Base-by-base conservation (phyloP, 1,140 invertebrate species). In the Habropoda laboriosa region DNA sequence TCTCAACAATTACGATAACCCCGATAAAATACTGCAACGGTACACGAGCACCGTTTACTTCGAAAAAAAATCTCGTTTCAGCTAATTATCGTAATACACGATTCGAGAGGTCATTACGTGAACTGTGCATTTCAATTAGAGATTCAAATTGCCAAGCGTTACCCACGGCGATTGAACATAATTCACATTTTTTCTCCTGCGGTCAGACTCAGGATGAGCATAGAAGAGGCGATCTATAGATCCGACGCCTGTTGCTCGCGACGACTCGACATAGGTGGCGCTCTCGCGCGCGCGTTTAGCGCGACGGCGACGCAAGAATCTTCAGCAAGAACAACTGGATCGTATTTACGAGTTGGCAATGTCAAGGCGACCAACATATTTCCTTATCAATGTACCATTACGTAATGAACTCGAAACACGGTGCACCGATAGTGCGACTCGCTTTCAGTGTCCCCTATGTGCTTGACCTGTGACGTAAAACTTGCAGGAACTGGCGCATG, bases 361-460 rank as follows among this genome's bases (percentile, higher is more conserved):
- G 86, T 87, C 85, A 87, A 87, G 86, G 86, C 86, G 78, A 85
- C 68, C 63, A 53, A 76, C 67, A 76, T 82, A 86, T 82, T 86
- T 83, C 61, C 82, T 87, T 87, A 87, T 87, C 86, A 83, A 86
- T 86, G 70, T 27, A 27, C 13, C 8, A 57, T 87, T 87, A 82
- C 51, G 40, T 79, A 87, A 87, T 47, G 30, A 35, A 40, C 40
- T 35, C 47, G 79, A 79, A 82, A 81, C 67, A 58, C 64, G 73
- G 72, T 81, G 70, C 85, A 81, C 74, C 86, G 82, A 87, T 87
- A 81, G 32, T 61, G 80, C 83, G 88, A 82, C 72, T 64, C 83
- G 72, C 82, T 86, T 81, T 86, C 88, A 73, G 88, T 82, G 75
- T 79, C 85, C 85, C 80, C 87, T 84, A 63, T 89, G 78, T 73